phyloP scores from a whole-genome alignment of 2,113 vertebrate species.

The Indicator maculatus region DNA sequence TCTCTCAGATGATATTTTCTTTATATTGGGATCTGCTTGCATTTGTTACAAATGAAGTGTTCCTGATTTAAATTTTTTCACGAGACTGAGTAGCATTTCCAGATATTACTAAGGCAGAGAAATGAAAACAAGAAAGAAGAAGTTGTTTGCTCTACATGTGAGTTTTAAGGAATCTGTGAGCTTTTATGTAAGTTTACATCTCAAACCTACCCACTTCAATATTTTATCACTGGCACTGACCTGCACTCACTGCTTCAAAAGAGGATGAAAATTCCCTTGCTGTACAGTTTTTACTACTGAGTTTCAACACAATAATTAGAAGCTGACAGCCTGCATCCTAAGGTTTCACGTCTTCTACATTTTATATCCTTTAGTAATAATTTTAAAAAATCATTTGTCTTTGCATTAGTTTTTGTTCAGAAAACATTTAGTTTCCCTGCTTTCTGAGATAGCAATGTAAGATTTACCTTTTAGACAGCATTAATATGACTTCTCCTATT shows the following conservation, averaged over 20 bases:
- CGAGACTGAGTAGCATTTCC: background rate
- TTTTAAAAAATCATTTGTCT: background rate
- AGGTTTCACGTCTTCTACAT: background rate
- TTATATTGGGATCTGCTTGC: accelerated
- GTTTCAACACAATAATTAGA: background rate
- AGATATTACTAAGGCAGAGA: background rate
- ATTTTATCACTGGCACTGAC: background rate
- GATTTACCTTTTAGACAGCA: background rate
- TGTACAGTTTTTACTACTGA: background rate
- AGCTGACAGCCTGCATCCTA: background rate
- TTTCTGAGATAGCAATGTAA: background rate
- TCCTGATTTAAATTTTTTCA: background rate
- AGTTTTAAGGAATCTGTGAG: background rate
- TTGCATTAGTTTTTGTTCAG: background rate
- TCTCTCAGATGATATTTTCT: background rate
- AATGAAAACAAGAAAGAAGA: background rate
- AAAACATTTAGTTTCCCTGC: background rate
- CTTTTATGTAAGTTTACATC: background rate
- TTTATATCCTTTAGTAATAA: background rate
- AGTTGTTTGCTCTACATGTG: background rate
- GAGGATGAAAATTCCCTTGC: background rate
- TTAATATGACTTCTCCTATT: background rate
- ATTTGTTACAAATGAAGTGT: background rate
- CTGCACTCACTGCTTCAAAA: background rate
- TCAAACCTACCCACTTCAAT: background rate